Conservation (phyloP, 2,113 vertebrate species). For the Platysteira castanea region DNA sequence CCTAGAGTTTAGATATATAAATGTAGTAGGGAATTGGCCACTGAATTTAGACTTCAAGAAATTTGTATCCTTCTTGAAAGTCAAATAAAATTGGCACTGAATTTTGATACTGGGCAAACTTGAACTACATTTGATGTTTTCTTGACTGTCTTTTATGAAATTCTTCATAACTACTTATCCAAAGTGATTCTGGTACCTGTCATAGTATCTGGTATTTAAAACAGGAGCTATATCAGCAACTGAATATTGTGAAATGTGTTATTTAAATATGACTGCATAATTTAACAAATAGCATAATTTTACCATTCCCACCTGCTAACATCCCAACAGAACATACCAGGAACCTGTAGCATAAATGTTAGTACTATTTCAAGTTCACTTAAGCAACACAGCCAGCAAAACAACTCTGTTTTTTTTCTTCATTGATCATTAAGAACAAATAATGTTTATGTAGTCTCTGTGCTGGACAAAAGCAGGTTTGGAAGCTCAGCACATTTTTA, state of each 20-base stretch:
- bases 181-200: neutral
- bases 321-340: neutral
- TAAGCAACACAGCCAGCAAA: neutral
- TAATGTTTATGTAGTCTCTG: neutral
- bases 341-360: neutral
- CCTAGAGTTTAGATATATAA: neutral
- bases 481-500: neutral
- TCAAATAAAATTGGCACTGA: neutral
- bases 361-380: neutral
- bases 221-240: neutral
- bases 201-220: neutral
- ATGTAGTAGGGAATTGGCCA: neutral
- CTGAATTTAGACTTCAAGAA: neutral
- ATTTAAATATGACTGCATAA: neutral
- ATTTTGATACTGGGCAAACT: neutral
- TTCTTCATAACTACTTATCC: neutral
- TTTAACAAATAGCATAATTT: neutral
- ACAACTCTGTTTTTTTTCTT: neutral
- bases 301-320: neutral
- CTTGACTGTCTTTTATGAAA: neutral
- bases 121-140: neutral
- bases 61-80: neutral
- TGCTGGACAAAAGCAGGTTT: neutral
- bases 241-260: neutral
- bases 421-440: neutral